Evolutionary conservation across 2,797 vertebrate genomes (phyloP), one percentile per base, ranked within the genome.

Genomic region (Poecilia picta): DNA sequence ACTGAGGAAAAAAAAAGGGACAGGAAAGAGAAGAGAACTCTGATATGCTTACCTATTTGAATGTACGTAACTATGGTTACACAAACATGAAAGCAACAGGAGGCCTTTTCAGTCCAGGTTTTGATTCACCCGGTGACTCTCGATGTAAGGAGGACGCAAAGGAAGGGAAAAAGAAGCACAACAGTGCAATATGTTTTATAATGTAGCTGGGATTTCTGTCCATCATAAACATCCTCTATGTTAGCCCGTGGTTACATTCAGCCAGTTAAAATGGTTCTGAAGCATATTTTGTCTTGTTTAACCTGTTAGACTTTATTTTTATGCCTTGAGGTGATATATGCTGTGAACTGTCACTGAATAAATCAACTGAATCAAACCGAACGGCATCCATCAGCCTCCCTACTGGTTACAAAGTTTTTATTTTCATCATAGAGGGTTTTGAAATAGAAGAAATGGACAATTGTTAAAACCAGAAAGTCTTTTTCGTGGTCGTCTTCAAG

Each of bases 21-120:
- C 78, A 75, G 83, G 78, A 87, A 87, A 78, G 83, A 85, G 84
- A 87, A 83, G 86, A 85, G 85, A 89, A 91, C 89, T 92, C 85
- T 82, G 90, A 93, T 92, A 89, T 83, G 88, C 89, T 94, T 94
- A 95, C 93, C 92, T 94, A 92, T 95, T 95, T 90, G 92, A 94
- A 94, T 89, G 87, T 91, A 88, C 59, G 94, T 95, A 92, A 83
- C 95, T 93, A 95, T 95, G 95, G 95, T 94, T 93, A 94, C 95
- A 53, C 92, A 94, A 94, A 95, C 94, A 95, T 95, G 94, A 95
- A 96, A 95, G 95, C 92, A 83, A 81, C 57, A 79, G 80, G 73
- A 83, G 85, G 85, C 89, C 90, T 89, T 93, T 94, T 92, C 90
- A 91, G 88, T 82, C 87, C 90, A 78, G 83, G 82, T 89, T 92